A percentile compares a stretch with the other conserved stretches of the same genome.
These are phyloP conservation scores for Acestrorhynchus altus DNA, from an alignment of 2,797 vertebrate species.

Conservation along the genomic window DNA sequence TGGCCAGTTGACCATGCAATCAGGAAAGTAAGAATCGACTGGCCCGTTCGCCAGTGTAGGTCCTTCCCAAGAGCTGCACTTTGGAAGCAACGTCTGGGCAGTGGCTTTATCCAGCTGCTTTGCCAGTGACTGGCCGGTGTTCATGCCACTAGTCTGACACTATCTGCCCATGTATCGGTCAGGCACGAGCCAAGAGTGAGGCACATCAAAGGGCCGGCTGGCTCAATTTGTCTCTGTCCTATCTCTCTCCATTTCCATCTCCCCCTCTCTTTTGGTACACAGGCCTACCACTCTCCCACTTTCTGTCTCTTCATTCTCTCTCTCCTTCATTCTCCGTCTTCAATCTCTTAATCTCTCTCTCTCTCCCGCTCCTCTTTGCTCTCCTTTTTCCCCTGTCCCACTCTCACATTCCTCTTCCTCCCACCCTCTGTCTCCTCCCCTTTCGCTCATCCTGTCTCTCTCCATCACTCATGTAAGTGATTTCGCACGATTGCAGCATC, in stretches of 20 bases:
- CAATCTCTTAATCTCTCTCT: background rate
- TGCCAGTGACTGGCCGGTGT: background rate
- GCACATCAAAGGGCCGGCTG: background rate
- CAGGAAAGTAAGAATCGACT: background rate
- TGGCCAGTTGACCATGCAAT: background rate
- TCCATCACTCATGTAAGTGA: constrained; percentile 39
- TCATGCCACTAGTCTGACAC: background rate
- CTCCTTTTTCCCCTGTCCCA: background rate
- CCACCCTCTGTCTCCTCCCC: background rate
- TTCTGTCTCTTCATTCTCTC: background rate
- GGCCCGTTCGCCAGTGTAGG: background rate
- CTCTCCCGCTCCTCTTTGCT: background rate
- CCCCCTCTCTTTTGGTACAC: too few relatives aligned
- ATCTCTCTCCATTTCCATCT: background rate
- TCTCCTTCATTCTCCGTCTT: background rate
- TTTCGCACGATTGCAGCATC: constrained; percentile 49
- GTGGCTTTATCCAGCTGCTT: background rate
- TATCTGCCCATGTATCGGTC: constrained; percentile 2
- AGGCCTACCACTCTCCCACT: background rate
- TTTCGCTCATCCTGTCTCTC: background rate
- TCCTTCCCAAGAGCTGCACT: background rate
- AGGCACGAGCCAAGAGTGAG: background rate
- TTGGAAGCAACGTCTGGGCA: background rate
- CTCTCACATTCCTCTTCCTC: background rate
- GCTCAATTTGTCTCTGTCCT: background rate